phyloP scores from a whole-genome alignment of 2,888 invertebrate genomes.

The Pristionchus arcanus region DNA sequence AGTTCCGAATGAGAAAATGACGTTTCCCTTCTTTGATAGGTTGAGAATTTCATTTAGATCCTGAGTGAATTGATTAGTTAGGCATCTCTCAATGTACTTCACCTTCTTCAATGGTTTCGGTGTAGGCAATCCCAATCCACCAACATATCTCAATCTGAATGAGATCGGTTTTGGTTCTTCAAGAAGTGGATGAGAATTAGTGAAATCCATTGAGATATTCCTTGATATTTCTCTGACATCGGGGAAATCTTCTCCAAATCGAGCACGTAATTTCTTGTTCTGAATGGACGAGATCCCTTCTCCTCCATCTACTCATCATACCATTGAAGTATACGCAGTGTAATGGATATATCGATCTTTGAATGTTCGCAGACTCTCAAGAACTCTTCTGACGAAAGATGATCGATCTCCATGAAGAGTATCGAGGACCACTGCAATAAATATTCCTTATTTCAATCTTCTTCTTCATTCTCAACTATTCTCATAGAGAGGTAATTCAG shows the following conservation, averaged over 20 bases:
- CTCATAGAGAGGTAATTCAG: slow-evolving; percentile 53
- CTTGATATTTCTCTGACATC: slow-evolving; percentile 31
- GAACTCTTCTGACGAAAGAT: not conserved
- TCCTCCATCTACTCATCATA: not conserved
- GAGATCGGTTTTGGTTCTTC: slow-evolving; percentile 53
- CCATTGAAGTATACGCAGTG: not conserved
- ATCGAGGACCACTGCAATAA: not conserved
- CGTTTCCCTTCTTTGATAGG: slow-evolving; percentile 58
- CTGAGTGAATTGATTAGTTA: not conserved
- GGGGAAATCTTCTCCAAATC: slow-evolving; percentile 49
- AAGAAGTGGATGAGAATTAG: slow-evolving; percentile 47
- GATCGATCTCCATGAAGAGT: not conserved
- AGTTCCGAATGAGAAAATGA: slow-evolving; percentile 71
- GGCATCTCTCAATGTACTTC: not conserved
- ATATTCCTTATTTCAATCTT: not conserved
- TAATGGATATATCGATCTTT: slow-evolving; percentile 7
- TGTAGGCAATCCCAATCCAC: slow-evolving; percentile 43
- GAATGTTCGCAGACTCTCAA: slow-evolving; percentile 4
- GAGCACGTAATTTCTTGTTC: slow-evolving; percentile 21
- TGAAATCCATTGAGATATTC: slow-evolving; percentile 7
- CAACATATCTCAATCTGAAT: not conserved
- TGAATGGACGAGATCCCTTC: not conserved
- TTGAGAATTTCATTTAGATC: slow-evolving; percentile 58
- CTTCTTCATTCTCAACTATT: slow-evolving; percentile 4
- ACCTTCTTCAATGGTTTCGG: slow-evolving; percentile 38